These are phyloP conservation scores for Diabrotica balteata DNA, from an alignment of 2,888 invertebrate genomes.

Conservation along the genomic window DNA sequence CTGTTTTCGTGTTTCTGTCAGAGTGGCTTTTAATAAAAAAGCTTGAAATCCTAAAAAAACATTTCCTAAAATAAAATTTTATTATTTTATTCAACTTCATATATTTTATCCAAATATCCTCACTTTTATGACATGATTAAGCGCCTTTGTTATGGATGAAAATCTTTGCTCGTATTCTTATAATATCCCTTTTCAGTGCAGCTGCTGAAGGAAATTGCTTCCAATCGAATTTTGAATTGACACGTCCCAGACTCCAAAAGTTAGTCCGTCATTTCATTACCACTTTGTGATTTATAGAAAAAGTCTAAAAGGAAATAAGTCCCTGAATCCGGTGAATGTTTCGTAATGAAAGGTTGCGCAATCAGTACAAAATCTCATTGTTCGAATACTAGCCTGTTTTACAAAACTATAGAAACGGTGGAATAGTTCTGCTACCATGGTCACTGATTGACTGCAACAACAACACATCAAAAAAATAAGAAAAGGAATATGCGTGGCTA, in stretches of 20 bases:
- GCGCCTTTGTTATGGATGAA: constrained; percentile 4
- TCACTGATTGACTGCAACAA: too few species aligned
- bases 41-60: too few species aligned
- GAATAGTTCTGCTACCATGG: too few species aligned
- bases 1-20: too few species aligned
- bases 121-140: too few species aligned
- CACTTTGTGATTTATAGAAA: constrained; percentile 1
- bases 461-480: too few species aligned
- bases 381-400: background rate
- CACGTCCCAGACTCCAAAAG: constrained; percentile 17
- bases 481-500: too few species aligned
- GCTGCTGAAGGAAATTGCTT: constrained; percentile 15
- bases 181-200: constrained; percentile 10
- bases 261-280: constrained; percentile 24
- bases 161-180: constrained; percentile 14
- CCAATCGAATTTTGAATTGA: constrained; percentile 24
- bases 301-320: background rate
- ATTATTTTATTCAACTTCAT: too few species aligned
- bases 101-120: too few species aligned
- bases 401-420: too few species aligned
- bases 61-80: too few species aligned
- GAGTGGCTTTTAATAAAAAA: too few species aligned
- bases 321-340: background rate
- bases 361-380: background rate
- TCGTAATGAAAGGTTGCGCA: background rate